phyloP scores from a whole-genome alignment of 2,797 vertebrate species.

The Acestrorhynchus altus region DNA sequence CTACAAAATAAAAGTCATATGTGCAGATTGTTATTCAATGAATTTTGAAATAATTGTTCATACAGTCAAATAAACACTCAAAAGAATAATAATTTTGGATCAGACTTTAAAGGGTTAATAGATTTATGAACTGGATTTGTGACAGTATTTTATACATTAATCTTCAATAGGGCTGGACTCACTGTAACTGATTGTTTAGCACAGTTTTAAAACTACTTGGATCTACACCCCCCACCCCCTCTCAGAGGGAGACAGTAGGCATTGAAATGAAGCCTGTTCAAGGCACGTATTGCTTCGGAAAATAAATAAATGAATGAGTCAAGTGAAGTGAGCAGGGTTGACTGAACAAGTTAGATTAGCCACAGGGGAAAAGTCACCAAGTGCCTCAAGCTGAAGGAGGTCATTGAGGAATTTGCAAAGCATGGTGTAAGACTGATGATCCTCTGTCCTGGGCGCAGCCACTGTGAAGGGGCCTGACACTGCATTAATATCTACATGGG shows the following conservation, averaged over 20 bases:
- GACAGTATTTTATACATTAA: background rate
- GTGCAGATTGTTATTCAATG: no score
- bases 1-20: no score
- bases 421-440: conserved; percentile 58
- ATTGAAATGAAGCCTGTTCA: background rate
- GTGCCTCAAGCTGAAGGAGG: conserved; percentile 54
- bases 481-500: conserved; percentile 63
- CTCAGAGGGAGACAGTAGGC: background rate
- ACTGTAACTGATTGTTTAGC: background rate
- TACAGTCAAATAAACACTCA: no score
- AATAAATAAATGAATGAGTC: conserved; percentile 43
- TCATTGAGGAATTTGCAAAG: conserved; percentile 58
- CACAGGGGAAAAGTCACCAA: conserved; percentile 51
- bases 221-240: background rate
- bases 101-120: no score
- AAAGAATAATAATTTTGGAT: no score
- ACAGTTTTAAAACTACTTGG: background rate
- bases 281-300: background rate
- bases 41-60: no score
- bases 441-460: conserved; percentile 59
- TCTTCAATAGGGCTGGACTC: no score
- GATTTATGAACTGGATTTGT: no score
- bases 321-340: conserved; percentile 42
- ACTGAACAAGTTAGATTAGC: conserved; percentile 56
- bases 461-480: conserved; percentile 63